Conservation (phyloP, 53 echinoderm and acorn worm genomes). For the Mesocentrotus franciscanus region DNA sequence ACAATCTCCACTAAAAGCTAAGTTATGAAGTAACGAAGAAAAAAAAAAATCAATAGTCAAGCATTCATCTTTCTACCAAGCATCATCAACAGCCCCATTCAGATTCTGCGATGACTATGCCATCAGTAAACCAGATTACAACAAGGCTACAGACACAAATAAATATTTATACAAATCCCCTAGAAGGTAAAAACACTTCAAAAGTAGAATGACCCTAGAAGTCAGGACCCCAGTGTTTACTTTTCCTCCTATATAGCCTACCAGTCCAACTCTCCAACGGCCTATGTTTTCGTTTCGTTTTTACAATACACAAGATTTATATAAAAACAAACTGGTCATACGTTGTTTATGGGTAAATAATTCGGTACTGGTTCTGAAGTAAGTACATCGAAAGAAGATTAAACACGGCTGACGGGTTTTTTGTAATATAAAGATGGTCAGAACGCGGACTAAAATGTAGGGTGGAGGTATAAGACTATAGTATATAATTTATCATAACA, state of each 20-base stretch:
- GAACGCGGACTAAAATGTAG: not conserved
- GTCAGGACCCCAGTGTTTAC: not conserved
- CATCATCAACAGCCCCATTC: too few species aligned
- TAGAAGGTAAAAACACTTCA: slow-evolving; percentile 20
- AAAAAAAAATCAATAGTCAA: too few species aligned
- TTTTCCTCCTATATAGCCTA: not conserved
- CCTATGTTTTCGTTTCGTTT: not conserved
- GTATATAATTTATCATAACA: too few species aligned
- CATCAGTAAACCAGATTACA: slow-evolving; percentile 13
- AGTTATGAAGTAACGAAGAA: too few species aligned
- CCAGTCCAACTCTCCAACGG: not conserved
- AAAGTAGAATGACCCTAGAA: slow-evolving; percentile 28
- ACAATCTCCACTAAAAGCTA: too few species aligned
- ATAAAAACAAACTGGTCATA: not conserved
- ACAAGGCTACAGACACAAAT: slow-evolving; percentile 19
- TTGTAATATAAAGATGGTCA: not conserved
- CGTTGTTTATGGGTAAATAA: not conserved
- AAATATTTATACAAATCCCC: not conserved
- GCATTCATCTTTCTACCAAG: too few species aligned
- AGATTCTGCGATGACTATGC: not conserved
- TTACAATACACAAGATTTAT: not conserved
- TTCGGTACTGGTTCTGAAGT: not conserved
- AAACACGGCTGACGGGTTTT: not conserved
- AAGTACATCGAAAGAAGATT: not conserved
- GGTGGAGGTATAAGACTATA: not conserved